Conservation (phyloP, 1,140 invertebrate genomes). For the Trichonephila clavipes region DNA sequence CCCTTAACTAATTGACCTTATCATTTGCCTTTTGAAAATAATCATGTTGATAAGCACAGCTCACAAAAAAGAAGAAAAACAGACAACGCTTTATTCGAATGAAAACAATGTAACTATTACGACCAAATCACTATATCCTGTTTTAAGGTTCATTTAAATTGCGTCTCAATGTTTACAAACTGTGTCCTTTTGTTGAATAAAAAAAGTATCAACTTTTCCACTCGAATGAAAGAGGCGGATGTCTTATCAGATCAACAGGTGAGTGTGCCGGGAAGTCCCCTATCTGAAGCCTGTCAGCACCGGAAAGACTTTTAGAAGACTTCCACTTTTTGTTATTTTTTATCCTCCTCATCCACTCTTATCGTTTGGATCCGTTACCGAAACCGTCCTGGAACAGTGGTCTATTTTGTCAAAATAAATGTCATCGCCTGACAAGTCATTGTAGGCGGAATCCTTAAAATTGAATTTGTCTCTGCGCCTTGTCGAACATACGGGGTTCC, state of each 20-base stretch:
- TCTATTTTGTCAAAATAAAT: constrained; percentile 61
- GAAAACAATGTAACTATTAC: too few species aligned
- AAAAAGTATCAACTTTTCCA: not conserved
- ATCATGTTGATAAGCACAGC: too few species aligned
- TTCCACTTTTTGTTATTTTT: not conserved
- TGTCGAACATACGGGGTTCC: constrained; percentile 3
- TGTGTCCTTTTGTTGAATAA: not conserved
- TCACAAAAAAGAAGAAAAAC: too few species aligned
- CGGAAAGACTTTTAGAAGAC: not conserved
- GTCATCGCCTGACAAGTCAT: constrained; percentile 24
- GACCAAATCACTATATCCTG: too few species aligned
- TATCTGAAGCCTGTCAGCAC: constrained; percentile 23
- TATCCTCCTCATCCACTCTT: not conserved
- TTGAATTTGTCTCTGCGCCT: constrained; percentile 41
- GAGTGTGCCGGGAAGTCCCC: constrained; percentile 2
- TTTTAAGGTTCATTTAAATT: too few species aligned
- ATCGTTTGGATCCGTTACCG: not conserved
- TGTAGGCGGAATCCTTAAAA: constrained; percentile 39
- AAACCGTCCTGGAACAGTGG: constrained; percentile 18
- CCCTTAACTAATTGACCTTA: too few species aligned
- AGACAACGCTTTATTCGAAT: too few species aligned
- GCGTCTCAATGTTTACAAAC: not conserved
- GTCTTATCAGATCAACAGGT: constrained; percentile 20
- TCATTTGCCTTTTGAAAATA: too few species aligned
- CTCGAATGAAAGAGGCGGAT: not conserved